Conservation (phyloP, 2,113 vertebrate genomes). For the Bubo scandiacus region DNA sequence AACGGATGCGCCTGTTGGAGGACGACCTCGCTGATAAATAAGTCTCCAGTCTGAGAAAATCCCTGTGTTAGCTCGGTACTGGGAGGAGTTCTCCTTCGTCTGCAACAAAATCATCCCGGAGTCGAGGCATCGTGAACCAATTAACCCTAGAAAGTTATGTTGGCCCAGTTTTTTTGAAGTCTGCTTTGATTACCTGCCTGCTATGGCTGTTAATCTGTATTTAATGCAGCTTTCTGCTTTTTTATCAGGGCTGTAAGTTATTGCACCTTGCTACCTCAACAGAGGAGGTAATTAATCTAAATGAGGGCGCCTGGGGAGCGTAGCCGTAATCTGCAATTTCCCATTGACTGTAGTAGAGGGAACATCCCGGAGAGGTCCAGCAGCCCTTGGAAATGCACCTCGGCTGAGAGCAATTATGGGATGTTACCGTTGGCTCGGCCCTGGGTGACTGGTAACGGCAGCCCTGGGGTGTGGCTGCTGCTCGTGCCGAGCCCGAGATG, state of each 20-base stretch:
- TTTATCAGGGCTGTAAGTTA: background rate
- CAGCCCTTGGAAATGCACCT: background rate
- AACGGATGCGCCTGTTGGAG: background rate
- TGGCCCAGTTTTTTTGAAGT: background rate
- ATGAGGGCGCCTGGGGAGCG: background rate
- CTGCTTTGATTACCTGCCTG: background rate
- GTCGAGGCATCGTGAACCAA: background rate
- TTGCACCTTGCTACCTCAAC: background rate
- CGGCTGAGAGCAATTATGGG: background rate
- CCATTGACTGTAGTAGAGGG: background rate
- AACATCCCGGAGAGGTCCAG: background rate
- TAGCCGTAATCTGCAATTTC: background rate
- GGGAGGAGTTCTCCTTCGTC: background rate
- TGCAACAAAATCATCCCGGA: background rate
- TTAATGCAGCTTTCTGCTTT: background rate
- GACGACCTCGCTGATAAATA: background rate
- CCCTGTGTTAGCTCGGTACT: background rate
- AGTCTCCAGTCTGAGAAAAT: background rate
- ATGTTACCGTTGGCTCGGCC: background rate
- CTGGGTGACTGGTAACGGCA: background rate
- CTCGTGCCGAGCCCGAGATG: fast-evolving
- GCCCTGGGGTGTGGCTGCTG: background rate
- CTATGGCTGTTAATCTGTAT: background rate
- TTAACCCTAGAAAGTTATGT: background rate
- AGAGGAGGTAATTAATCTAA: background rate